Base-by-base conservation (phyloP, 2,888 invertebrate genomes). In the Chymomyza amoena region DNA sequence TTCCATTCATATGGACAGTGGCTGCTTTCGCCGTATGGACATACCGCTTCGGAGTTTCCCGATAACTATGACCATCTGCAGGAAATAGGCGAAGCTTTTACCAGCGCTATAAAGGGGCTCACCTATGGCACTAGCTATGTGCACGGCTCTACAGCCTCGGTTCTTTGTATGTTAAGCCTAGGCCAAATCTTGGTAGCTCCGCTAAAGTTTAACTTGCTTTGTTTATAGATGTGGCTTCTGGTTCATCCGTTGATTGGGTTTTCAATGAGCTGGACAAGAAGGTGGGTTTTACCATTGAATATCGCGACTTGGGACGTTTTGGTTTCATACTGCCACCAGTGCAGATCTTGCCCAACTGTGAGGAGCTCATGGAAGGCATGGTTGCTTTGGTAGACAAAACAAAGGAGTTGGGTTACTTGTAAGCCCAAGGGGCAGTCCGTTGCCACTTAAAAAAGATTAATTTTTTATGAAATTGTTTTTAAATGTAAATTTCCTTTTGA, bases 241-340 rank as follows among this genome's bases (percentile, higher is more conserved):
- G 93, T 5, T 80, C 89, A 15, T 90, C 91, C 1, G 89, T 91
- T 13, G 94, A 94, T 84, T 94, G 93, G 93, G 93, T 92, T 0
- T 93, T 93, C 72, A 93, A 92, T 13, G 89, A 84, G 0, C 90
- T 92, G 10, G 91, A 92, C 4, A 91, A 93, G 10, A 92, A 93
- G 51, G 90, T 94, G 45, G 90, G 92, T 15, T 93, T 92, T 81
- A 93, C 93, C 0, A 92, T 93, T 65, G 94, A 94, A 82, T 91
- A 95, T 1, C 92, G 96, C 4, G 96, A 96, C 85, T 93, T 91
- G 3, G 96, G 96, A 0, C 86, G 90, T 0, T 94, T 93, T 83
- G 96, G 96, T 0, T 95, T 95, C 85, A 89, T 95, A 0, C 91
- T 96, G 0, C 96, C 96, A 0, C 89, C 94, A 0, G 89, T 92